Evolutionary conservation across 2,113 vertebrate genomes (phyloP).

Genomic region (Aphelocoma coerulescens): DNA sequence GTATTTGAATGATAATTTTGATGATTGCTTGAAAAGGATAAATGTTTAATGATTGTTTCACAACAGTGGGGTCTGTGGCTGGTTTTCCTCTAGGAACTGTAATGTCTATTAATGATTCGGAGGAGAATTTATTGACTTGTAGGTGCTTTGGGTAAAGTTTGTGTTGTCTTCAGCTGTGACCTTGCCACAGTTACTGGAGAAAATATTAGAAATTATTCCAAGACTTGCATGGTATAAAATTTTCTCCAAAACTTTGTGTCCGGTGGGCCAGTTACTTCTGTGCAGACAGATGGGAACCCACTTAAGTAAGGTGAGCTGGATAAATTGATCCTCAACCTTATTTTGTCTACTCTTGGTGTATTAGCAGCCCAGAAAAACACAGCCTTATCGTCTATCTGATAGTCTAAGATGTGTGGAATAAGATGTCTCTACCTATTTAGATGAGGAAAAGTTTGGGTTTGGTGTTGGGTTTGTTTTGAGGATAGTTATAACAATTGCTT

Average conservation of each 20-base stretch:
- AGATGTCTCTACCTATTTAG: neutral
- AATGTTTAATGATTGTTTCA: neutral
- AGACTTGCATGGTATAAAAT: neutral
- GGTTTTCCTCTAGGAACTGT: neutral
- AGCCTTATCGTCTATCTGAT: neutral
- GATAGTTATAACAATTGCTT: neutral
- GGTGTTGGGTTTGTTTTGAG: neutral
- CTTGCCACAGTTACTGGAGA: neutral
- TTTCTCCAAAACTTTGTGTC: neutral
- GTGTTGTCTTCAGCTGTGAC: neutral
- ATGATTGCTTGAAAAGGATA: neutral
- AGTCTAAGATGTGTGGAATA: neutral
- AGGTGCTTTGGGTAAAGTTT: neutral
- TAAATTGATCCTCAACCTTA: neutral
- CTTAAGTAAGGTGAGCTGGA: neutral
- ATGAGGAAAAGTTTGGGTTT: neutral
- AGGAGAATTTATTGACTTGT: neutral
- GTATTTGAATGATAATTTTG: neutral
- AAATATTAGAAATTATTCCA: neutral
- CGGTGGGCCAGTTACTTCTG: neutral
- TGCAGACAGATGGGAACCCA: neutral
- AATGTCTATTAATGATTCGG: neutral
- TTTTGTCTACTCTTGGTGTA: neutral
- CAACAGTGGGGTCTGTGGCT: neutral
- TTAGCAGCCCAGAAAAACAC: neutral